Percentiles rank a stretch among this genome's conserved stretches.
These are phyloP conservation scores for Tenualosa thibaudeaui DNA, from an alignment of 2,797 vertebrate genomes.

Conservation along the genomic window DNA sequence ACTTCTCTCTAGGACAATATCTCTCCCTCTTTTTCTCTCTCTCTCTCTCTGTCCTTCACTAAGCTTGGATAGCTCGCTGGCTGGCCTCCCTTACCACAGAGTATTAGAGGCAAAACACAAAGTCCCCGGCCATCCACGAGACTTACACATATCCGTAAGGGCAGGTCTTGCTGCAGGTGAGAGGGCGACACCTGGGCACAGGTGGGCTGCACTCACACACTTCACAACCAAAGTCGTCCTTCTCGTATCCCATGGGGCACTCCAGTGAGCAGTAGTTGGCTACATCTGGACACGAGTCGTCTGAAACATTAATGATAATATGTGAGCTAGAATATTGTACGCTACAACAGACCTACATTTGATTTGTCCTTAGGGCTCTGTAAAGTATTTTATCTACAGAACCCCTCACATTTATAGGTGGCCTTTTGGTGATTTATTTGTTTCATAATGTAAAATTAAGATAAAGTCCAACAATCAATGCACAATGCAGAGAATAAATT, in stretches of 20 bases:
- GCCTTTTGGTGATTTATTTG: too few relatives aligned
- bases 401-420: too few relatives aligned
- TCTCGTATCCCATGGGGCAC: constrained; percentile 75
- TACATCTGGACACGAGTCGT: constrained; percentile 77
- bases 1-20: not conserved
- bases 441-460: too few relatives aligned
- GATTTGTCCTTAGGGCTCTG: not conserved
- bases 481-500: too few relatives aligned
- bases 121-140: not conserved
- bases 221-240: constrained; percentile 75
- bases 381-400: not conserved
- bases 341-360: not conserved
- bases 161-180: constrained; percentile 81
- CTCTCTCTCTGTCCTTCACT: not conserved
- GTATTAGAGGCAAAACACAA: not conserved
- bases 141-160: constrained; percentile 82
- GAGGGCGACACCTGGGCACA: constrained; percentile 68
- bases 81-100: not conserved
- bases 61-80: not conserved
- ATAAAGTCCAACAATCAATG: too few relatives aligned
- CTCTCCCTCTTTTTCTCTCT: not conserved
- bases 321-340: not conserved
- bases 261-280: constrained; percentile 71
- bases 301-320: constrained; percentile 62
- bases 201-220: constrained; percentile 75